Base-by-base conservation (phyloP, 1,140 invertebrate genomes). In the Platorchestia sp. region DNA sequence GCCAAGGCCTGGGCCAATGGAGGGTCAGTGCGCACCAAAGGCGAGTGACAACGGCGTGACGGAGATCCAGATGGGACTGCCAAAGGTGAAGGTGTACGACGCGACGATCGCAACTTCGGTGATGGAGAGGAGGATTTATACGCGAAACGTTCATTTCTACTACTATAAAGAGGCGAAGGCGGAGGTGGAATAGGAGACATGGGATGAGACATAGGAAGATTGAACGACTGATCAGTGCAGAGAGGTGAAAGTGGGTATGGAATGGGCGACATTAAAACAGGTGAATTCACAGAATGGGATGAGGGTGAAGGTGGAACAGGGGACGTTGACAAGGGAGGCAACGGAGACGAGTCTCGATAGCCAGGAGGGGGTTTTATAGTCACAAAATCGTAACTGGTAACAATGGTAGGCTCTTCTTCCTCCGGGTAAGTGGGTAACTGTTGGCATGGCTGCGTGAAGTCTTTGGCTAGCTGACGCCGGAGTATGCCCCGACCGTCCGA, bases 271-370 rank as follows among this genome's bases (percentile, higher is more conserved):
- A 44, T 43, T 19, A 36, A 43, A 45, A 43, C 86, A 44, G 95
- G 86, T 45, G 91, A 93, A 45, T 19, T 22, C 43, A 86, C 42
- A 87, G 42, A 0, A 53, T 53, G 87, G 45, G 45, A 95, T 36
- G 91, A 93, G 40, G 91, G 91, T 19, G 91, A 93, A 93, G 44
- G 44, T 47, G 95, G 90, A 89, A 45, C 7, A 42, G 95, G 95
- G 27, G 95, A 95, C 42, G 89, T 45, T 42, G 95, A 93, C 45
- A 95, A 95, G 22, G 96, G 95, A 16, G 75, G 75, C 90, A 95
- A 89, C 6, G 96, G 96, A 0, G 96, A 96, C 40, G 87, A 95
- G 44, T 93, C 91, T 93, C 91, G 91, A 93, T 93, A 93, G 45
- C 91, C 91, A 16, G 91, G 91, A 10, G 91, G 91, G 27, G 91